Base-by-base conservation (phyloP, 2,888 invertebrate species). In the Oscheius sp. region DNA sequence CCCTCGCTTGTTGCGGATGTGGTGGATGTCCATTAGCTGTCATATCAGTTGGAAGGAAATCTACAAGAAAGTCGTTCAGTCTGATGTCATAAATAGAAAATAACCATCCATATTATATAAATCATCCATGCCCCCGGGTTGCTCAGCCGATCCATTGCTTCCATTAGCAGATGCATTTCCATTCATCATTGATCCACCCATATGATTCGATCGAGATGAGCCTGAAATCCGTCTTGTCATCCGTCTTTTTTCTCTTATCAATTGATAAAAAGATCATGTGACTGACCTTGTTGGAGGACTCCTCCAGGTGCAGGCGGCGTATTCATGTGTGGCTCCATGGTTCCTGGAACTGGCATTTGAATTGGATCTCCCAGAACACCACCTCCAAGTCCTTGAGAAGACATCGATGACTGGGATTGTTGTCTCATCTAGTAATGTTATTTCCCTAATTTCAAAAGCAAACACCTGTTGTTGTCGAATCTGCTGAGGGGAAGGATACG, bases 41-140 rank as follows among this genome's bases (percentile, higher is more conserved):
- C 58, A 81, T 71, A 29, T 78, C 79, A 27, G 76, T 78, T 20
- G 82, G 82, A 63, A 82, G 70, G 70, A 82, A 74, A 55, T 82
- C n/a, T n/a, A n/a, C n/a, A n/a, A n/a, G n/a, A n/a, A n/a, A n/a
- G n/a, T n/a, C n/a, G n/a, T n/a, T n/a, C n/a, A n/a, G n/a, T n/a
- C n/a, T n/a, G n/a, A n/a, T n/a, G n/a, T n/a, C n/a, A n/a, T n/a
- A n/a, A n/a, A n/a, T n/a, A n/a, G n/a, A n/a, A n/a, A n/a, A n/a
- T n/a, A n/a, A n/a, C n/a, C 82, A 37, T 77, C 77, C 55, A 73
- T 68, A 39, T 69, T 58, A 68, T 70, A 73, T 37, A 74, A 52
- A 45, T 74, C 74, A 25, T 75, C 75, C 33, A 73, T 64, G 29
- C 45, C 50, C 23, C 45, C 50, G 1, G 67, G 39, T 25, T 64